phyloP scores from a whole-genome alignment of 2,888 invertebrate genomes.

The Deladenus siricidicola region DNA sequence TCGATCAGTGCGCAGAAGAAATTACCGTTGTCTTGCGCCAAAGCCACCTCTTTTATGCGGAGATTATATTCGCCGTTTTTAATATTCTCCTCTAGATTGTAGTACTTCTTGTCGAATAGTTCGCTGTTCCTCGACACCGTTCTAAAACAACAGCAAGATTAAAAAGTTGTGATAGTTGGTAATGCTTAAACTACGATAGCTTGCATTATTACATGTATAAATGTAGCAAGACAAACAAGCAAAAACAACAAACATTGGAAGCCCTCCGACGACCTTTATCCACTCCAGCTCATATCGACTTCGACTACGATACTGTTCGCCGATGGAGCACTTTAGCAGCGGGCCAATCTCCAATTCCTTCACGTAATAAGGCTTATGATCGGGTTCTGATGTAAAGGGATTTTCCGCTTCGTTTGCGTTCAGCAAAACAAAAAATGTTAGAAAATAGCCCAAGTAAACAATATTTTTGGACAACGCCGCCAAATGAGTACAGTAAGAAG shows the following conservation, averaged over 20 bases:
- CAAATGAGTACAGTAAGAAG: too few relatives aligned
- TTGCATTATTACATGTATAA: too few relatives aligned
- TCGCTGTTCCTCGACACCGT: constrained; percentile 12
- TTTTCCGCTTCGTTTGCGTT: too few relatives aligned
- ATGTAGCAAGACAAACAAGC: not conserved
- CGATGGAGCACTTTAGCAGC: constrained; percentile 36
- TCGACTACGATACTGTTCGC: constrained; percentile 24
- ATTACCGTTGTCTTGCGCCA: constrained; percentile 75
- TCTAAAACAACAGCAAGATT: constrained; percentile 10
- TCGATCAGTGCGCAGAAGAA: constrained; percentile 71
- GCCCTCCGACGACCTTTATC: constrained; percentile 23
- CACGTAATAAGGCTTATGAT: constrained; percentile 41
- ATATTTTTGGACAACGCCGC: too few relatives aligned
- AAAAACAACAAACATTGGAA: constrained; percentile 17
- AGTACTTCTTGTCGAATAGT: constrained; percentile 16
- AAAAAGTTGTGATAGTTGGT: not conserved
- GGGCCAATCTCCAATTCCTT: constrained; percentile 36
- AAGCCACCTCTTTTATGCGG: constrained; percentile 77
- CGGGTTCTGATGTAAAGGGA: constrained; percentile 51
- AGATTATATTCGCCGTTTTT: constrained; percentile 72
- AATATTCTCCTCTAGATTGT: constrained; percentile 10
- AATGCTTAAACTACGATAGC: not conserved
- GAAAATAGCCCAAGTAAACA: too few relatives aligned
- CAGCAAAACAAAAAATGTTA: too few relatives aligned
- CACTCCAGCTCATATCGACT: constrained; percentile 28